phyloP scores from a whole-genome alignment of 2,797 vertebrate genomes.

The Micropoecilia bifurca region DNA sequence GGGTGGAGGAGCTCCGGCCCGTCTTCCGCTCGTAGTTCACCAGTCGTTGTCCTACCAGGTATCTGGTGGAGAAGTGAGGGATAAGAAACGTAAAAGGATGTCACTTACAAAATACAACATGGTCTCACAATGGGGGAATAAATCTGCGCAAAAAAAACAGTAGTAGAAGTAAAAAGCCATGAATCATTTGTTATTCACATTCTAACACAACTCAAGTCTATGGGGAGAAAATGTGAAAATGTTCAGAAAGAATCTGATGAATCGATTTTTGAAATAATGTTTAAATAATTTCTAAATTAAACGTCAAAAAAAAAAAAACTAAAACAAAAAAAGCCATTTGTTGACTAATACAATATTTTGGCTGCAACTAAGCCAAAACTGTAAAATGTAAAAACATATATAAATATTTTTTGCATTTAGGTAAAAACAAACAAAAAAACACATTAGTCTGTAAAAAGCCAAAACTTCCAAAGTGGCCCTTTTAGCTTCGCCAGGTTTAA shows the following conservation, averaged over 20 bases:
- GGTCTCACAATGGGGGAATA: not conserved
- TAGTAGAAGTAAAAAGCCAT: not conserved
- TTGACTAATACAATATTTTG: no score
- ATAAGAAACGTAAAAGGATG: not conserved
- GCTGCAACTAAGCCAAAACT: no score
- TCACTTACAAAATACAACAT: not conserved
- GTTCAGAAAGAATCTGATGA: not conserved
- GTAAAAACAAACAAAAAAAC: no score
- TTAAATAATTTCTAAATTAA: no score
- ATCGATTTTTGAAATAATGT: no score
- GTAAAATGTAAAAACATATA: no score
- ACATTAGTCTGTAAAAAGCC: no score
- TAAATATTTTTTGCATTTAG: no score
- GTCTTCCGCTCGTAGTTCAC: slow-evolving; percentile 96
- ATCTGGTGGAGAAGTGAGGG: slow-evolving; percentile 76
- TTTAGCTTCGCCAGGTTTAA: no score
- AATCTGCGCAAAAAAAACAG: not conserved
- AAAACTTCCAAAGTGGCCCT: no score
- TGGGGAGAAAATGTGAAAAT: not conserved
- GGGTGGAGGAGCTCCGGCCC: slow-evolving; percentile 73
- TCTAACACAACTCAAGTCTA: not conserved
- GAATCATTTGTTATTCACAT: not conserved
- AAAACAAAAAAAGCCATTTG: no score
- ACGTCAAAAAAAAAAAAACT: no score
- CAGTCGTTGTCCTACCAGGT: slow-evolving; percentile 95